These are phyloP conservation scores for Drosophila rellima DNA, from an alignment of 2,888 invertebrate species.

Conservation along the genomic window DNA sequence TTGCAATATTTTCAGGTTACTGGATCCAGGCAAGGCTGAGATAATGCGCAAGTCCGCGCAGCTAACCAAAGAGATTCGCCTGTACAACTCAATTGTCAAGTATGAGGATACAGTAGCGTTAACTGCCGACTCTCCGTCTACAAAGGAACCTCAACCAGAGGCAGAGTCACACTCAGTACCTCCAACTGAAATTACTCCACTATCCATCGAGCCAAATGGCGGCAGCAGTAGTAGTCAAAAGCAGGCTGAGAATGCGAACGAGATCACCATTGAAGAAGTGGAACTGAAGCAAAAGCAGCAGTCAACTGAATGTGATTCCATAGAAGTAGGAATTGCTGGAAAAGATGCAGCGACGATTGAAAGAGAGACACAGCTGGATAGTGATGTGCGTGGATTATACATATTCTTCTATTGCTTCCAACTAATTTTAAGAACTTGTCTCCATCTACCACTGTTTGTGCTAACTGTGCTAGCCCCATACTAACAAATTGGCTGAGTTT, in stretches of 20 bases:
- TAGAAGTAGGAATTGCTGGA: not conserved
- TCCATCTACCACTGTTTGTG: constrained; percentile 22
- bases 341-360: not conserved
- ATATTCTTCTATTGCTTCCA: constrained; percentile 53
- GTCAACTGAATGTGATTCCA: constrained; percentile 16
- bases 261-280: not conserved
- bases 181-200: not conserved
- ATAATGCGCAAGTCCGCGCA: constrained; percentile 77
- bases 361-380: constrained; percentile 23
- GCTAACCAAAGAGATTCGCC: constrained; percentile 82
- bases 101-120: constrained; percentile 58
- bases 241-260: not conserved
- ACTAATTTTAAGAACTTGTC: constrained; percentile 57
- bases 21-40: constrained; percentile 74
- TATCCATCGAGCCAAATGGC: not conserved
- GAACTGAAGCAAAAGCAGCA: not conserved
- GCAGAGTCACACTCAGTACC: not conserved
- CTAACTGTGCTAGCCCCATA: constrained; percentile 45
- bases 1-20: constrained; percentile 71
- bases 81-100: constrained; percentile 78
- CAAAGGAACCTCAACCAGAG: not conserved
- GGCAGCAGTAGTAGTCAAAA: constrained; percentile 1
- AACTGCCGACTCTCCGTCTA: not conserved
- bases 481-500: constrained; percentile 73
- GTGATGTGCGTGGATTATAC: constrained; percentile 81